Percentiles rank a stretch among this genome's conserved stretches.
phyloP scores from a whole-genome alignment of 2,797 vertebrate species.

The Centroberyx gerrardi region DNA sequence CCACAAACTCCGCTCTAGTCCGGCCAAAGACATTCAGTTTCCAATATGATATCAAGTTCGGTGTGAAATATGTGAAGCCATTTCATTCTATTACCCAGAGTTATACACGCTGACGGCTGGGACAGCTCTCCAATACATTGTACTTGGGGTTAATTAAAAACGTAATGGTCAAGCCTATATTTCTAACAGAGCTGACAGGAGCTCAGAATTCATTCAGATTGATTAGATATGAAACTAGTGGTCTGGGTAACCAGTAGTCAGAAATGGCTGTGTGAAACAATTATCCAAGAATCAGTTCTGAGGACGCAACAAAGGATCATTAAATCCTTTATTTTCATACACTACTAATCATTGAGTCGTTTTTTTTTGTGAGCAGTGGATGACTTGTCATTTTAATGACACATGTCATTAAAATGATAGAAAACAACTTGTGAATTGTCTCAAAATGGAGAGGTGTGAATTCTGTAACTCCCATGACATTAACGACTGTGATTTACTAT shows the following conservation, averaged over 20 bases:
- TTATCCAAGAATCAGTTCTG: slow-evolving; percentile 47
- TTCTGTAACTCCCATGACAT: neutral
- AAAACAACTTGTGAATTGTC: no score
- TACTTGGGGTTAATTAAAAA: slow-evolving; percentile 79
- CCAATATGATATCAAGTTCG: slow-evolving; percentile 63
- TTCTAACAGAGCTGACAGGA: slow-evolving; percentile 71
- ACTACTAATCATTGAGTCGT: neutral
- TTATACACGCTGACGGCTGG: slow-evolving; percentile 60
- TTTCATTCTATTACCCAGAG: slow-evolving; percentile 70
- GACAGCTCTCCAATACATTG: slow-evolving; percentile 68
- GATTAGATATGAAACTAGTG: slow-evolving; percentile 72
- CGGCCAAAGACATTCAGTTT: slow-evolving; percentile 69
- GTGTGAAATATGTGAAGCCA: slow-evolving; percentile 55
- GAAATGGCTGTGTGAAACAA: slow-evolving; percentile 43
- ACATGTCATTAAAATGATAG: no score
- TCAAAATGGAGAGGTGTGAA: neutral
- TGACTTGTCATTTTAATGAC: no score
- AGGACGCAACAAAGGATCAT: slow-evolving; percentile 9
- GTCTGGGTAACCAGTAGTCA: slow-evolving; percentile 54
- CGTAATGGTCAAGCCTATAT: slow-evolving; percentile 76
- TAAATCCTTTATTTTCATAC: neutral
- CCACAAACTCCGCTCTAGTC: slow-evolving; percentile 69
- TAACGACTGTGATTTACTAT: slow-evolving; percentile 41
- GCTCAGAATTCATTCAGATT: slow-evolving; percentile 73
- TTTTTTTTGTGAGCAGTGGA: neutral